A percentile compares a stretch with the other conserved stretches of the same genome.
These are phyloP conservation scores for Taenaris catops DNA, from an alignment of 2,888 invertebrate genomes.

Conservation along the genomic window DNA sequence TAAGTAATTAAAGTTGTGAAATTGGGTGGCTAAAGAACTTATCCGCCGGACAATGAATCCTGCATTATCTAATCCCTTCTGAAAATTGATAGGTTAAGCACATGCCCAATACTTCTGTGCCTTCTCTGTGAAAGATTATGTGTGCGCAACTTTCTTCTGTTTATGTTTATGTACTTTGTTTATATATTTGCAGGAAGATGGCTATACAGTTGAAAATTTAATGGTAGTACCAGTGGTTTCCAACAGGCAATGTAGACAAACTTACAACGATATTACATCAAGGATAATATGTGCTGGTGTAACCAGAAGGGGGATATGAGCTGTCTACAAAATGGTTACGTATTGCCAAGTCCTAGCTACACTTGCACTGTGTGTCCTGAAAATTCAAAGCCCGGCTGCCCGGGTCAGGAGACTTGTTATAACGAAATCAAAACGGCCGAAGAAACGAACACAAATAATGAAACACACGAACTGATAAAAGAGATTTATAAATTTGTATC, in stretches of 20 bases:
- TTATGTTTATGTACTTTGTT: no score
- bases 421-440: constrained; percentile 29
- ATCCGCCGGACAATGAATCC: no score
- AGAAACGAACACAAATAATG: constrained; percentile 28
- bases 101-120: no score
- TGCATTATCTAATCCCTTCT: no score
- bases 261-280: constrained; percentile 38
- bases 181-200: no score
- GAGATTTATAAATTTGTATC: constrained; percentile 64
- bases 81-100: no score
- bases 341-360: constrained; percentile 45
- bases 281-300: constrained; percentile 61
- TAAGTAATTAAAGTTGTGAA: no score
- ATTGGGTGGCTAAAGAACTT: no score
- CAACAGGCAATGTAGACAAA: constrained; percentile 31
- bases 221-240: constrained; percentile 36
- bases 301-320: constrained; percentile 52
- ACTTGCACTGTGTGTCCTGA: constrained; percentile 45
- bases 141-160: no score
- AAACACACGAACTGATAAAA: constrained; percentile 61
- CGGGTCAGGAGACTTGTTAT: constrained; percentile 29
- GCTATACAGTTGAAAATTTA: no score
- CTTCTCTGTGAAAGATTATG: no score
- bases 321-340: constrained; percentile 48
- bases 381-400: constrained; percentile 33